These are phyloP conservation scores for Chiroxiphia lanceolata DNA, from an alignment of 2,797 vertebrate genomes.

Conservation along the genomic window DNA sequence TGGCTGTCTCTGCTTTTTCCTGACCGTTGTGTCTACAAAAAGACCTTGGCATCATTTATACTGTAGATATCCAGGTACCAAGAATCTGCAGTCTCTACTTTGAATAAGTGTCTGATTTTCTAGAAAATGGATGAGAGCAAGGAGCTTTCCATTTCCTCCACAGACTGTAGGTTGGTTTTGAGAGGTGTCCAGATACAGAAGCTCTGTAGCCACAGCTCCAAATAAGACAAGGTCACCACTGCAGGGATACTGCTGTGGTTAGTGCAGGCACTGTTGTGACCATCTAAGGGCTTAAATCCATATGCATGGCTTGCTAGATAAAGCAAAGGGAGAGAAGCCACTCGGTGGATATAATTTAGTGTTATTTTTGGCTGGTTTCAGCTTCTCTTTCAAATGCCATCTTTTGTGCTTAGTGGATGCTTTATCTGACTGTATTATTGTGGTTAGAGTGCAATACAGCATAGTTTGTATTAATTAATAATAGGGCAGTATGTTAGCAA, in stretches of 20 bases:
- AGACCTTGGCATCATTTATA: rapidly evolving
- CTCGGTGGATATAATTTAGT: not conserved
- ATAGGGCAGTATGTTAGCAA: not conserved
- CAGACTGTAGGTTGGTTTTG: not conserved
- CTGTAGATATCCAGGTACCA: not conserved
- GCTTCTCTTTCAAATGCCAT: not conserved
- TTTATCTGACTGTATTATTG: not conserved
- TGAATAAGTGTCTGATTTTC: not conserved
- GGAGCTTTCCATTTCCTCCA: not conserved
- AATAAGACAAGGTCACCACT: not conserved
- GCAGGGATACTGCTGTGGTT: not conserved
- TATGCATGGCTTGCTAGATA: not conserved
- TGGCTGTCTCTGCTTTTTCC: not conserved
- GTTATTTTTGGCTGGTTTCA: not conserved
- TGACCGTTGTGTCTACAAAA: not conserved
- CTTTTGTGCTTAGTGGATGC: not conserved
- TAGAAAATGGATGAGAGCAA: not conserved
- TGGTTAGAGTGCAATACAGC: not conserved
- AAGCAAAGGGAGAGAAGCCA: not conserved
- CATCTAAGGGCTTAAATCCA: not conserved
- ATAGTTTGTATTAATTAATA: not conserved
- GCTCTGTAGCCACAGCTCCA: not conserved
- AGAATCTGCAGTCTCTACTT: not conserved
- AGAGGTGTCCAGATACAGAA: not conserved
- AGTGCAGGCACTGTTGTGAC: not conserved